A percentile compares a stretch with the other conserved stretches of the same genome.
These are phyloP conservation scores for Acromyrmex heyeri DNA, from an alignment of 1,140 invertebrate species.

Conservation along the genomic window DNA sequence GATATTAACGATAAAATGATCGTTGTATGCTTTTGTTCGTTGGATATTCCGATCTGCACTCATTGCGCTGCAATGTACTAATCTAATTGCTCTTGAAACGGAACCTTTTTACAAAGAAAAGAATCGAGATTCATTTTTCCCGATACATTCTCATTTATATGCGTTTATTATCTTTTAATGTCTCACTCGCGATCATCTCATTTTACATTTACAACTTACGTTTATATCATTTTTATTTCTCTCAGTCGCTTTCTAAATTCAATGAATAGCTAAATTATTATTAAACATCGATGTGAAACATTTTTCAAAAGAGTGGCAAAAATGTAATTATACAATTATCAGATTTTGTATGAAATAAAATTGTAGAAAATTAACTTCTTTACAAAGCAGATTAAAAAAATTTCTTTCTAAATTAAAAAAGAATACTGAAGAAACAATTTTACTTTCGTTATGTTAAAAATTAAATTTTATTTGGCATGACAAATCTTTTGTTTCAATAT, in stretches of 20 bases:
- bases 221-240: neutral
- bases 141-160: constrained; percentile 1
- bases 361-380: neutral
- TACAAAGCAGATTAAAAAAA: neutral
- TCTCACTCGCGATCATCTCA: neutral
- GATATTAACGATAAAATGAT: constrained; percentile 72
- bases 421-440: neutral
- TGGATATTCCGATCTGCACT: constrained; percentile 31
- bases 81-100: constrained; percentile 57
- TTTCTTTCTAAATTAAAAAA: neutral
- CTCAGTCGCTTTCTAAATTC: neutral
- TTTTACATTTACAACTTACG: constrained; percentile 9
- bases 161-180: constrained; percentile 7
- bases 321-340: neutral
- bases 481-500: neutral
- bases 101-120: neutral
- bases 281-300: neutral
- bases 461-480: neutral
- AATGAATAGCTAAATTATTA: neutral
- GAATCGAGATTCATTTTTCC: constrained; percentile 3
- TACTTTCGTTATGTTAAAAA: neutral
- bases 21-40: constrained; percentile 66
- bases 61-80: constrained; percentile 27
- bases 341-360: constrained; percentile 2
- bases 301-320: neutral